These are phyloP conservation scores for Melanotaenia parkinsoni DNA, from an alignment of 2,797 vertebrate species.

Conservation along the genomic window DNA sequence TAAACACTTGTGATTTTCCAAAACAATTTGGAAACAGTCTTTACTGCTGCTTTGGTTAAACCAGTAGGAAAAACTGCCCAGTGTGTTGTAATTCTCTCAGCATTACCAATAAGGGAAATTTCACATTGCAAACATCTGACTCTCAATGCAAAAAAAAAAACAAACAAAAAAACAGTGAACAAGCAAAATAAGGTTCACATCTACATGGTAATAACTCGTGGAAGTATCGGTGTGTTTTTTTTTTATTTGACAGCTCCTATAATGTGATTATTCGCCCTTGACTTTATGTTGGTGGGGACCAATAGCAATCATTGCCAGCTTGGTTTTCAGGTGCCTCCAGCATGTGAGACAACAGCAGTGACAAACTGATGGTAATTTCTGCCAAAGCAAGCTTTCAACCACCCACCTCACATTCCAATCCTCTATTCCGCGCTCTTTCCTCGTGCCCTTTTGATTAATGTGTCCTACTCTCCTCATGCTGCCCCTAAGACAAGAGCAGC, in stretches of 20 bases:
- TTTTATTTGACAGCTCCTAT: slow-evolving; percentile 57
- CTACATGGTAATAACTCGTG: slow-evolving; percentile 37
- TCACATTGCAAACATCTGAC: slow-evolving; percentile 54
- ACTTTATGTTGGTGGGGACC: slow-evolving; percentile 58
- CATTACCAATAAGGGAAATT: slow-evolving; percentile 60
- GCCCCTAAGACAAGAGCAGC: slow-evolving; percentile 75
- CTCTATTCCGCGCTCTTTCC: slow-evolving; percentile 38
- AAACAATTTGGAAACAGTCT: slow-evolving; percentile 25
- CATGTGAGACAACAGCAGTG: slow-evolving; percentile 50
- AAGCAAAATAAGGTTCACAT: slow-evolving; percentile 31
- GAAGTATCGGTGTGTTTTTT: slow-evolving; percentile 56
- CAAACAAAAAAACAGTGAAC: slow-evolving; percentile 38
- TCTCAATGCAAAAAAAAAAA: slow-evolving; percentile 34
- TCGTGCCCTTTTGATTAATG: slow-evolving; percentile 73
- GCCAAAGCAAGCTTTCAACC: slow-evolving; percentile 62
- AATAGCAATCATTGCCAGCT: slow-evolving; percentile 52
- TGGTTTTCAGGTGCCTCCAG: slow-evolving; percentile 56
- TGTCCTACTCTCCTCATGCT: slow-evolving; percentile 65
- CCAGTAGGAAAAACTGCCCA: slow-evolving; percentile 52
- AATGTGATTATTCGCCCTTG: slow-evolving; percentile 65
- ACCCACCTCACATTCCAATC: slow-evolving; percentile 67
- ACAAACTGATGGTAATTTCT: slow-evolving; percentile 69
- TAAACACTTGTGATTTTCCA: slow-evolving; percentile 14
- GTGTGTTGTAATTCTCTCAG: slow-evolving; percentile 48
- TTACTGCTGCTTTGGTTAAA: slow-evolving; percentile 40